Conservation (phyloP, 2,797 vertebrate genomes). For the Sebastes minor region DNA sequence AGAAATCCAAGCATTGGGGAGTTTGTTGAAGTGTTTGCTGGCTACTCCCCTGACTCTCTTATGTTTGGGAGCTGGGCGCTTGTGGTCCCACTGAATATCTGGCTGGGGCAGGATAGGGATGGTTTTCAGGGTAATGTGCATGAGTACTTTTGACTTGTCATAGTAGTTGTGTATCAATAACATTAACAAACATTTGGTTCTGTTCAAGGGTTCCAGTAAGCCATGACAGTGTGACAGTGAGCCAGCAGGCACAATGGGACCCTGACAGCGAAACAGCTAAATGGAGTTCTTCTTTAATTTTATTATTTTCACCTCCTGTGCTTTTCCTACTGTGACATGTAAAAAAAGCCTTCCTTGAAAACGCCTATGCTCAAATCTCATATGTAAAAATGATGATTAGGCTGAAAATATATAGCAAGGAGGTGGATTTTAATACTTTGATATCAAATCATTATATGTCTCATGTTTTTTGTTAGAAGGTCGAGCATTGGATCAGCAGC, state of each 20-base stretch:
- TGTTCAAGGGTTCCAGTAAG: no score
- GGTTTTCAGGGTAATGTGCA: background rate
- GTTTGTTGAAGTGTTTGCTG: background rate
- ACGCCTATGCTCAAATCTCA: background rate
- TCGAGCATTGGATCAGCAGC: background rate
- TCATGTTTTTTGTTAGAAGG: background rate
- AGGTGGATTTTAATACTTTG: background rate
- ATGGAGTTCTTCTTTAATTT: background rate
- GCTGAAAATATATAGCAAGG: background rate
- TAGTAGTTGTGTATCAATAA: background rate
- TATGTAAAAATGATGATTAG: background rate
- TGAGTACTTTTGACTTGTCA: background rate
- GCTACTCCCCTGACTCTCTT: background rate
- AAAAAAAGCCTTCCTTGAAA: background rate
- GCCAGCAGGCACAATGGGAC: no score
- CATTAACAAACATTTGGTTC: no score
- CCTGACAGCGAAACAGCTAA: background rate
- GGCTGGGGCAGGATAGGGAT: background rate
- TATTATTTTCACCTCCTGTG: background rate
- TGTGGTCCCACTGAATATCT: background rate
- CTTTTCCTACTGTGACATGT: background rate
- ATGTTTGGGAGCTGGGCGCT: background rate
- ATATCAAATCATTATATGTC: background rate
- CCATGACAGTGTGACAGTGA: no score
- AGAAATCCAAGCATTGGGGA: no score